Evolutionary conservation across 2,888 invertebrate genomes (phyloP), one percentile per base, ranked within the genome.

Genomic region (Cacoxenus indagator): DNA sequence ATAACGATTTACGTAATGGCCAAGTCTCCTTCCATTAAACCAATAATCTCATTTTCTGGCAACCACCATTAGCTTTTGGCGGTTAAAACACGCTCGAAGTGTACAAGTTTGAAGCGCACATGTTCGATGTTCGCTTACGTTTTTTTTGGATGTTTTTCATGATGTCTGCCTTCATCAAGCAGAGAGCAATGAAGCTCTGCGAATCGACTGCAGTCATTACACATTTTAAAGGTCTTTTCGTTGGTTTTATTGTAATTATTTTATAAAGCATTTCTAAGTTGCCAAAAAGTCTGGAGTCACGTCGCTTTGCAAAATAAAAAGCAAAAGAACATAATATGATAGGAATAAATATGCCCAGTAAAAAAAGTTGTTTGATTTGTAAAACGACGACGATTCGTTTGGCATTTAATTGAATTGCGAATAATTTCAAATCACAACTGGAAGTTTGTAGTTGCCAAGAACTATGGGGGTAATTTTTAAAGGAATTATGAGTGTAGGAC

Each of bases 201-300:
- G 37, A 37, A 37, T 37, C 5, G 37, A 37, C 37, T 65, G 37
- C 48, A 2, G 31, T 29, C 51, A 54, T 67, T 67, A 48, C 62
- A 54, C 51, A 62, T 51, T 22, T 62, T 51, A 24, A 37, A 61
- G 37, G 24, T 51, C 14, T 48, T 54, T 54, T 19, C 14, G 11
- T 55, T 55, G 24, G 1, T 14, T 55, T 26, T 62, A 6, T 62
- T 43, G 24, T 62, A 62, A 59, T 31, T 59, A 59, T 59, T 59
- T 59, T 29, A 59, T 11, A 27, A 43, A 62, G 61, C 37, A 43
- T 22, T 45, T 59, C 19, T 8, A 3, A 24, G 61, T 62, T 62
- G 61, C 61, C 61, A 62, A 62, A 62, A 62, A 45, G 61, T 62
- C 61, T 62, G 24, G 29, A 62, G 43, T 62, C 61, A 62, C 61